Conservation (phyloP, 2,888 invertebrate species). For the Tigriopus californicus region DNA sequence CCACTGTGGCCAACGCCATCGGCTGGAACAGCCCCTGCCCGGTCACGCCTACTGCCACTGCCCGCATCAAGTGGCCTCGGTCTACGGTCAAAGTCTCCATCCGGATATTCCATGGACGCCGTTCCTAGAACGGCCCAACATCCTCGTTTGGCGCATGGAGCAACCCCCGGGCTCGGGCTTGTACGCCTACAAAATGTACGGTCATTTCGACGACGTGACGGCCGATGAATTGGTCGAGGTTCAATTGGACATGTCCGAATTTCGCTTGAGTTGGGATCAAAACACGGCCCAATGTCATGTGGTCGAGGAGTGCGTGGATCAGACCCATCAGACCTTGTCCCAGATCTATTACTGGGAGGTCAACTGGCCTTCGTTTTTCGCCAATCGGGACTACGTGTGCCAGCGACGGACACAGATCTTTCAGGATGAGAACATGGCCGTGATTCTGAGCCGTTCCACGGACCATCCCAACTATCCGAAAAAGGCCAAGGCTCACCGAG, state of each 20-base stretch:
- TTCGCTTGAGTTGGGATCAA: slow-evolving; percentile 4
- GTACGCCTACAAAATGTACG: slow-evolving; percentile 15
- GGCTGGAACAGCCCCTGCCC: background rate
- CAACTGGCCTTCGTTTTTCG: slow-evolving; percentile 13
- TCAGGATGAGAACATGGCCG: background rate
- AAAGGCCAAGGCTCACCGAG: background rate
- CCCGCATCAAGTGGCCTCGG: background rate
- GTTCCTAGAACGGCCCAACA: slow-evolving; percentile 7
- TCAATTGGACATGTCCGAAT: slow-evolving; percentile 7
- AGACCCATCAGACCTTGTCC: background rate
- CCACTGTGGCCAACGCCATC: background rate
- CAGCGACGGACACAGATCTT: background rate
- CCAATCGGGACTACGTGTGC: slow-evolving; percentile 9
- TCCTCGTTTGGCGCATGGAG: slow-evolving; percentile 12
- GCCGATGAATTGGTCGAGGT: slow-evolving; percentile 8
- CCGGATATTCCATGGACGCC: background rate
- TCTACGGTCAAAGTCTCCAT: background rate
- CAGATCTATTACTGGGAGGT: slow-evolving; percentile 15
- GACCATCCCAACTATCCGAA: background rate
- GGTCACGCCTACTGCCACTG: background rate
- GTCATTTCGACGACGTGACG: slow-evolving; percentile 5
- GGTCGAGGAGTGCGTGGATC: background rate
- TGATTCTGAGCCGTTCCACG: background rate
- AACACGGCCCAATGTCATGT: slow-evolving; percentile 5
- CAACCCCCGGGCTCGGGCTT: slow-evolving; percentile 8